These are phyloP conservation scores for human (Homo sapiens) DNA, from an alignment of 2,113 vertebrate genomes.

Conservation along the genomic window DNA sequence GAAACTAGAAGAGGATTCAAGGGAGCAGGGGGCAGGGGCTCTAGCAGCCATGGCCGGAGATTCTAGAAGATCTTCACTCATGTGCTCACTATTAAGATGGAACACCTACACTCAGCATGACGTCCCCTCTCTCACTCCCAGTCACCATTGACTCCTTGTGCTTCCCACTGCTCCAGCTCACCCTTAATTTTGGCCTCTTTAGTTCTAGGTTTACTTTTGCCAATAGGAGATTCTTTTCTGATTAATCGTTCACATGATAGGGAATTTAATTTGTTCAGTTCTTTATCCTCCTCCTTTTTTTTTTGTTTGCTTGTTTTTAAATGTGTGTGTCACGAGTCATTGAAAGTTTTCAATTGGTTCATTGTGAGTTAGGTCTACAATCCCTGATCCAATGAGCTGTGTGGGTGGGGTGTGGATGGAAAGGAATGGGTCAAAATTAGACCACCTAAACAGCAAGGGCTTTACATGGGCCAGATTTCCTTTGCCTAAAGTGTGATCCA, in stretches of 20 bases:
- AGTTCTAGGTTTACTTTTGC: not conserved
- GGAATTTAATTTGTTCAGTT: not conserved
- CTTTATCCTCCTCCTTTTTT: not conserved
- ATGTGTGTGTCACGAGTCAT: not conserved
- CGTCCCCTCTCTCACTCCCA: not conserved
- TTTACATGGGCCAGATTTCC: not conserved
- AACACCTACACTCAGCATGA: not conserved
- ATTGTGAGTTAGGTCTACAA: not conserved
- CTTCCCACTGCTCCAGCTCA: not conserved
- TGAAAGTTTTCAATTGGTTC: not conserved
- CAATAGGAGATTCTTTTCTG: not conserved
- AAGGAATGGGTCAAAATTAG: not conserved
- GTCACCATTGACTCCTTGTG: not conserved
- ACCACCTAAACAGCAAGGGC: not conserved
- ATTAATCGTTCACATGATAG: not conserved
- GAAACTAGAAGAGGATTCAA: not conserved
- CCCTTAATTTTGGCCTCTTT: not conserved
- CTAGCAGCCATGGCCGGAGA: not conserved
- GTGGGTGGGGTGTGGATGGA: not conserved
- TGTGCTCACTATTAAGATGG: accelerated
- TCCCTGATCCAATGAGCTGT: not conserved
- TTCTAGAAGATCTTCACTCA: not conserved
- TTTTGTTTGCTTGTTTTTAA: not conserved
- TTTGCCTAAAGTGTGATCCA: not conserved
- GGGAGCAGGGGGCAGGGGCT: not conserved